Evolutionary conservation across 2,888 invertebrate genomes (phyloP), one percentile per base, ranked within the genome.

Genomic region (Andrena haemorrhoa): DNA sequence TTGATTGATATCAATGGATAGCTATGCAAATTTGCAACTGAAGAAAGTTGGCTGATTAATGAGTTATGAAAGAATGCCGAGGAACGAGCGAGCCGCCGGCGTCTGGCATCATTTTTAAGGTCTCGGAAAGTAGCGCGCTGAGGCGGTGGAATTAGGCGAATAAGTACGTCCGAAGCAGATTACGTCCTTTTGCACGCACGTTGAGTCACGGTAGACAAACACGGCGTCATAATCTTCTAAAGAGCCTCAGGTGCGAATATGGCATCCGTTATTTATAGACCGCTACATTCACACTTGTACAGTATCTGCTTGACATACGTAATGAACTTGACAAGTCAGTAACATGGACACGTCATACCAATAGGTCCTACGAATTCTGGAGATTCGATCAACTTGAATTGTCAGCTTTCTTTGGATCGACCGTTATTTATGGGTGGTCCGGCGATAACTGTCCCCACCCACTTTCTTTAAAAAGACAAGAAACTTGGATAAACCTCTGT

Each of bases 221-320:
- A 70, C 65, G 31, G 75, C 81, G 81, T 82, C 82, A 66, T 70
- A 75, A 82, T 82, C 82, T 61, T 29, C 65, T 75, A 53, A 81
- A 75, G 72, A 70, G 53, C 47, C 70, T 75, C 60, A 81, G 70
- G 60, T 75, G 70, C 26, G 75, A 71, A 75, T 49, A 66, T 26
- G 75, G 75, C 58, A 75, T 56, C 53, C 49, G 65, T 70, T 82
- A 80, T 80, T 80, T 80, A 70, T 82, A 82, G 70, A 70, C 16
- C 33, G 33, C 23, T 64, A 53, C 33, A 70, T 80, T 80, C 47
- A 61, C 51, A 65, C 51, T 41, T 60, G 58, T 65, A 65, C 49
- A 35, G 16, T 12, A 20, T 47, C 26, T 47, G 26, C 53, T 51
- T 31, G 47, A 41, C 53, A 49, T 53, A 35, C 29, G 1, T 26